Percentiles rank a stretch among this genome's conserved stretches.
These are phyloP conservation scores for Didymodactylos carnosus DNA, from an alignment of 2,888 invertebrate species.

Conservation along the genomic window DNA sequence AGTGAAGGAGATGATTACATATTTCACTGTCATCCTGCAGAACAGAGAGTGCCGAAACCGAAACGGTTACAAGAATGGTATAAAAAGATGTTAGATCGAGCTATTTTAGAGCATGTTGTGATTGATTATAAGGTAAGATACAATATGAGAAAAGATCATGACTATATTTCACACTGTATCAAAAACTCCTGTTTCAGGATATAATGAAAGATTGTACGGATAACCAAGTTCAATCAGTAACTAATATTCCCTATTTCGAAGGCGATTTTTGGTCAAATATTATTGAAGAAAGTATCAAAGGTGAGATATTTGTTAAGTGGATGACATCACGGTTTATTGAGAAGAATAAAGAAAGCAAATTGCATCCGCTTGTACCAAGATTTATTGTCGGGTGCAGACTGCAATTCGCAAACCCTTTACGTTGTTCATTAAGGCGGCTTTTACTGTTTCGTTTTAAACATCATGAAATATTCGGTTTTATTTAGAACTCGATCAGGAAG, in stretches of 20 bases:
- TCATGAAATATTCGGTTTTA: no score
- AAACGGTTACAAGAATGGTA: conserved; percentile 99
- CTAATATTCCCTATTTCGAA: conserved; percentile 35
- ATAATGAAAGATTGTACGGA: conserved; percentile 70
- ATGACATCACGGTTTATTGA: no score
- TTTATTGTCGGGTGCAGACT: no score
- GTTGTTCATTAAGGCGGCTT: no score
- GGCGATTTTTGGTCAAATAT: conserved; percentile 99
- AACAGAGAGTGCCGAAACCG: conserved; percentile 98
- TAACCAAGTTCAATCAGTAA: conserved; percentile 75
- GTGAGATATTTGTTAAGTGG: no score
- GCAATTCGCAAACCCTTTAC: no score
- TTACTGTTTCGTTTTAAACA: no score
- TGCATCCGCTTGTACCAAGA: no score
- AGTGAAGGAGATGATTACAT: conserved; percentile 99
- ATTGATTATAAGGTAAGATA: conserved; percentile 72
- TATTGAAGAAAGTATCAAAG: conserved; percentile 86
- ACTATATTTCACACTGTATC: no score
- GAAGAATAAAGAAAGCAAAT: no score
- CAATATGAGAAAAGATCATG: no score
- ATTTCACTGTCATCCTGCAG: conserved; percentile 96
- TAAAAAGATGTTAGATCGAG: conserved; percentile 98
- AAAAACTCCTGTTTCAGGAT: background rate
- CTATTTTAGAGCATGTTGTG: conserved; percentile 82
- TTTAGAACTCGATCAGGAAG: conserved; percentile 66